phyloP scores from a whole-genome alignment of 2,797 vertebrate genomes.

The Anguilla anguilla region DNA sequence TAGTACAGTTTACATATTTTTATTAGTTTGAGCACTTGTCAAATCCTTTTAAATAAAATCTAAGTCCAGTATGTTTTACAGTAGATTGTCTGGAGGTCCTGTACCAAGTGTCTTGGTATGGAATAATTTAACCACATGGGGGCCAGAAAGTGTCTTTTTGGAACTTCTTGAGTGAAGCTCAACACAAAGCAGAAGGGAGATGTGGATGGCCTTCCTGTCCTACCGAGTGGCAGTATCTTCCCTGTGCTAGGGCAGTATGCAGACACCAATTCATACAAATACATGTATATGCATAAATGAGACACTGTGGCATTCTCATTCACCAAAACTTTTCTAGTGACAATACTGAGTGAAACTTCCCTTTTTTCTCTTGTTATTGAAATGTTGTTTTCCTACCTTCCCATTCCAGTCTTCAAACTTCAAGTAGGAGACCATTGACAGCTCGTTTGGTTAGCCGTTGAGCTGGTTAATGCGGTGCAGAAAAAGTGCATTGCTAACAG shows the following conservation, averaged over 20 bases:
- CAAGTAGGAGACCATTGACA: neutral
- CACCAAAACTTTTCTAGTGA: neutral
- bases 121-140: neutral
- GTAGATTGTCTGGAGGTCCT: neutral
- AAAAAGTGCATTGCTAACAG: neutral
- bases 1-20: neutral
- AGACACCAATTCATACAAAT: neutral
- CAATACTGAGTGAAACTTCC: neutral
- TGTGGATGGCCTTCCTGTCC: neutral
- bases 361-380: neutral
- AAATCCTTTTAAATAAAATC: neutral
- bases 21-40: neutral
- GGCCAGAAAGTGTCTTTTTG: neutral
- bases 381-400: neutral
- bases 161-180: slow-evolving; percentile 4
- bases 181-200: neutral
- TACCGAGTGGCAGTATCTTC: neutral
- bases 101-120: neutral
- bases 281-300: neutral
- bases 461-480: slow-evolving; percentile 1
- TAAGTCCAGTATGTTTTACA: neutral
- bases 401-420: neutral
- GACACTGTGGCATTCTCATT: neutral
- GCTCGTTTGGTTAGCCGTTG: neutral
- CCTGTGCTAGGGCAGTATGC: neutral